Percentiles rank a stretch among this genome's conserved stretches.
Conservation (phyloP, 2,797 vertebrate genomes). For the Danio aesculapii region DNA sequence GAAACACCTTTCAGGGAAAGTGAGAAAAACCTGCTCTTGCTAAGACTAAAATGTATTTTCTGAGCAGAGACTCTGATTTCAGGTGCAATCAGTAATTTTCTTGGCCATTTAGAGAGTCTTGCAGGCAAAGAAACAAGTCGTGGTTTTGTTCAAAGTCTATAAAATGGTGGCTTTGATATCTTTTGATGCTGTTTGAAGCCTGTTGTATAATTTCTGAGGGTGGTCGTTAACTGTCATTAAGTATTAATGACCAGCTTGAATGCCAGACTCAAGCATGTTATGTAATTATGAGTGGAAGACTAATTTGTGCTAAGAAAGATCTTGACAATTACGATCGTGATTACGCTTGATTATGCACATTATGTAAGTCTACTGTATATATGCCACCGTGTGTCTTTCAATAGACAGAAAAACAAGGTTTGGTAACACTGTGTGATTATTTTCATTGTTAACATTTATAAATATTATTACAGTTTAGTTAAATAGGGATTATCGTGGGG, state of each 20-base stretch:
- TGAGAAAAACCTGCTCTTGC: slow-evolving; percentile 24
- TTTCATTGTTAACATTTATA: slow-evolving; percentile 13
- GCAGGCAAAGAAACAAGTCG: neutral
- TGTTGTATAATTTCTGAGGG: slow-evolving; percentile 51
- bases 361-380: slow-evolving; percentile 11
- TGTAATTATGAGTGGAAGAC: slow-evolving; percentile 56
- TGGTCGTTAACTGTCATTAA: slow-evolving; percentile 58
- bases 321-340: neutral
- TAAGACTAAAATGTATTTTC: neutral
- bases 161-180: slow-evolving; percentile 25
- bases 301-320: slow-evolving; percentile 8
- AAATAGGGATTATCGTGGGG: neutral
- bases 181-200: slow-evolving; percentile 49
- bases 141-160: neutral
- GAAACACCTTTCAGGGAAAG: slow-evolving; percentile 35
- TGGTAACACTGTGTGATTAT: neutral
- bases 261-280: slow-evolving; percentile 50
- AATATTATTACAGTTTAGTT: neutral
- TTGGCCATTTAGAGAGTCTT: neutral
- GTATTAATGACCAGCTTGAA: slow-evolving; percentile 55
- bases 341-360: slow-evolving; percentile 15
- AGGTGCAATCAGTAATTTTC: neutral
- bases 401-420: slow-evolving; percentile 6
- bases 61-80: neutral
- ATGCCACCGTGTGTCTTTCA: neutral